phyloP scores from a whole-genome alignment of 2,888 invertebrate genomes.

The Meteorus cinctellus region DNA sequence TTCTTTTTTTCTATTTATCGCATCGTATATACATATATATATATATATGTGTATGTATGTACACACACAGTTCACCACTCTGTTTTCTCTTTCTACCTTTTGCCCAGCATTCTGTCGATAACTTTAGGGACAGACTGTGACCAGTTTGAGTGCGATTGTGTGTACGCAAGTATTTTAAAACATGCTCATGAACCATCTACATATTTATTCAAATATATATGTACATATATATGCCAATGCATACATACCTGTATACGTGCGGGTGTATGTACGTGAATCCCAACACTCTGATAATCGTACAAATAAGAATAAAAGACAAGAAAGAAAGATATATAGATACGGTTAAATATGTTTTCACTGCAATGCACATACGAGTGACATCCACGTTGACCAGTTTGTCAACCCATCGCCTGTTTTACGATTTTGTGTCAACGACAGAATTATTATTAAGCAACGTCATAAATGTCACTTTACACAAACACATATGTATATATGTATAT shows the following conservation, averaged over 20 bases:
- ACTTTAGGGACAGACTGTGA: slow-evolving; percentile 17
- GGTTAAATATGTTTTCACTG: background rate
- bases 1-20: slow-evolving; percentile 35
- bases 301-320: background rate
- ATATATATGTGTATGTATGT: background rate
- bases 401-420: slow-evolving; percentile 60
- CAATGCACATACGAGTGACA: background rate
- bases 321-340: slow-evolving; percentile 3
- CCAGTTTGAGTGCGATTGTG: slow-evolving; percentile 38
- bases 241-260: background rate
- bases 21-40: background rate
- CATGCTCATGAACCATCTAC: background rate
- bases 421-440: slow-evolving; percentile 65
- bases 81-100: slow-evolving; percentile 29
- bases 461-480: slow-evolving; percentile 58
- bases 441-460: slow-evolving; percentile 65
- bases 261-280: background rate
- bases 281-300: background rate
- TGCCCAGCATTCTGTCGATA: slow-evolving; percentile 28
- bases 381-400: slow-evolving; percentile 56
- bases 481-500: background rate
- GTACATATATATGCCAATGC: slow-evolving; percentile 3
- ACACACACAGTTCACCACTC: slow-evolving; percentile 32
- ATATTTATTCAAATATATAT: background rate
- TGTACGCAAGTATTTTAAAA: slow-evolving; percentile 33